phyloP scores from a whole-genome alignment of 2,113 vertebrate species.

The Todiramphus saurophagus region DNA sequence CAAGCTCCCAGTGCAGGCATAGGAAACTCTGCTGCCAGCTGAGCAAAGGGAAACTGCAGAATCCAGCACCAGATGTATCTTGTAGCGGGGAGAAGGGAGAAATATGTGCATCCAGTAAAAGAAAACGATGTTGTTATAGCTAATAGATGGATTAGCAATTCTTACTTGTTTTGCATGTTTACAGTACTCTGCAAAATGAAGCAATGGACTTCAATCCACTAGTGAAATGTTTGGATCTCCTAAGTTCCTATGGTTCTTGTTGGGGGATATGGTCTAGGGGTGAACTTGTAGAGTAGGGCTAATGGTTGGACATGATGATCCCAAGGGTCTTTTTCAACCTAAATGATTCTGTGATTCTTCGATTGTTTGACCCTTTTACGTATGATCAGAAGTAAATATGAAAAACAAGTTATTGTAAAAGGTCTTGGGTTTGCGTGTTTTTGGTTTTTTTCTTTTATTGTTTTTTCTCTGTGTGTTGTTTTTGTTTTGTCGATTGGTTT shows the following conservation, averaged over 20 bases:
- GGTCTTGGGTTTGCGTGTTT: neutral
- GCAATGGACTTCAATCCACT: neutral
- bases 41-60: neutral
- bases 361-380: neutral
- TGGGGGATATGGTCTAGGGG: no score
- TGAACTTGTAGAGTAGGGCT: no score
- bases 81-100: neutral
- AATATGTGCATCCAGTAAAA: neutral
- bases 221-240: neutral
- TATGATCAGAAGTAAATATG: neutral
- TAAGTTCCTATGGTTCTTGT: neutral
- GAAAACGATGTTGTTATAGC: neutral
- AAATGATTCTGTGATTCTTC: neutral
- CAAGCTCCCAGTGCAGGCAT: neutral
- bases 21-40: neutral
- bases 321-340: no score
- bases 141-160: neutral
- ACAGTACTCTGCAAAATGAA: neutral
- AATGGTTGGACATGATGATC: no score
- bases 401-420: neutral
- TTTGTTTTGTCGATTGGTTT: no score
- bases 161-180: neutral
- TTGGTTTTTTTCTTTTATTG: no score
- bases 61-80: neutral
- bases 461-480: no score